Percentiles rank a stretch among this genome's conserved stretches.
Conservation (phyloP, 2,888 invertebrate species). For the Plagiodera versicolora region DNA sequence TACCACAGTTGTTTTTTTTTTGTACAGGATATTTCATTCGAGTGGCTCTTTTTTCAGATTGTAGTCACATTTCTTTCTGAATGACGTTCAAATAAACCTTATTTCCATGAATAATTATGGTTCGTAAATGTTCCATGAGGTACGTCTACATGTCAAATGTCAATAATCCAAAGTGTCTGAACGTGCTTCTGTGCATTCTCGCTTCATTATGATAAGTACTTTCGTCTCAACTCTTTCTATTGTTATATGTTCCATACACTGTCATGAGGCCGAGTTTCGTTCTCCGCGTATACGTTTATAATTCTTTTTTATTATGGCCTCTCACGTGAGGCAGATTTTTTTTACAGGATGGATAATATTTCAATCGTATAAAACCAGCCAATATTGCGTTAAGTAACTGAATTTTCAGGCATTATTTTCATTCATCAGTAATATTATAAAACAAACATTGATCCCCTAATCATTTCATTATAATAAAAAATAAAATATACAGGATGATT, state of each 20-base stretch:
- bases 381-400: too few species aligned
- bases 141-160: conserved; percentile 19
- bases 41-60: too few species aligned
- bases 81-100: too few species aligned
- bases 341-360: not conserved
- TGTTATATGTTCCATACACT: conserved; percentile 21
- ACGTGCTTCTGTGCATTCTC: conserved; percentile 23
- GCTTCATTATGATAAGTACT: conserved; percentile 21
- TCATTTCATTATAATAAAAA: too few species aligned
- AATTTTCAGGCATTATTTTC: too few species aligned
- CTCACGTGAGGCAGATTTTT: conserved; percentile 15
- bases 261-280: conserved; percentile 10
- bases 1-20: too few species aligned
- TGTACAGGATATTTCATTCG: too few species aligned
- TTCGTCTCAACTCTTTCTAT: conserved; percentile 16
- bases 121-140: conserved; percentile 12
- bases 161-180: conserved; percentile 16
- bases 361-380: not conserved
- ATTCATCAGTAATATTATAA: too few species aligned
- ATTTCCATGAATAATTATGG: too few species aligned
- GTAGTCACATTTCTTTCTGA: too few species aligned
- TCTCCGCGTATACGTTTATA: conserved; percentile 1
- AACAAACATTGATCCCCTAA: too few species aligned
- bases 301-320: conserved; percentile 18
- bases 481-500: too few species aligned